Conservation (phyloP, 2,797 vertebrate species). For the Salmo trutta region DNA sequence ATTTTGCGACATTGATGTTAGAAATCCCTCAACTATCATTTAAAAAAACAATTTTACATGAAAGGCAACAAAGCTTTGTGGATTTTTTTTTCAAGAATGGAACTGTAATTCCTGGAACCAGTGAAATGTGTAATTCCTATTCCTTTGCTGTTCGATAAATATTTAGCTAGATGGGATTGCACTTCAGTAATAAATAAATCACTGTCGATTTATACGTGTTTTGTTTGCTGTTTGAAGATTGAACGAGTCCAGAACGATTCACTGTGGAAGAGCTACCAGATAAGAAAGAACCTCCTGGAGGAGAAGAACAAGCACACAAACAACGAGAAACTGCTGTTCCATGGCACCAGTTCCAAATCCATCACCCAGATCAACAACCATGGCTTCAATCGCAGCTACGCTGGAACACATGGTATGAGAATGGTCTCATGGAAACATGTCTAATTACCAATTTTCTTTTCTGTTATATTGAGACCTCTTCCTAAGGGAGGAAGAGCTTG, state of each 20-base stretch:
- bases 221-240: slow-evolving; percentile 52
- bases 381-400: slow-evolving; percentile 76
- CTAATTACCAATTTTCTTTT: too few relatives aligned
- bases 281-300: slow-evolving; percentile 65
- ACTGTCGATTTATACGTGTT: background rate
- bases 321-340: slow-evolving; percentile 70
- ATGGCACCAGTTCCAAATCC: slow-evolving; percentile 49
- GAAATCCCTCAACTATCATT: too few relatives aligned
- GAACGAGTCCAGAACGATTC: slow-evolving; percentile 69
- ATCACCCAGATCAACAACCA: slow-evolving; percentile 60
- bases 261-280: slow-evolving; percentile 70
- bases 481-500: too few relatives aligned
- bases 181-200: background rate
- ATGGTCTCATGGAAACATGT: background rate
- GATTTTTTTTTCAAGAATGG: too few relatives aligned
- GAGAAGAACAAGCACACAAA: slow-evolving; percentile 63
- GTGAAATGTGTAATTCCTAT: background rate
- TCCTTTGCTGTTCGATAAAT: background rate
- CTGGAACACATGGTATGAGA: slow-evolving; percentile 64
- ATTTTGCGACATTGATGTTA: too few relatives aligned
- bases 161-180: background rate
- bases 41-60: too few relatives aligned
- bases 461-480: too few relatives aligned
- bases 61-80: too few relatives aligned
- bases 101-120: background rate